Conservation (phyloP, 2,888 invertebrate species). For the Dinocampus coccinellae region DNA sequence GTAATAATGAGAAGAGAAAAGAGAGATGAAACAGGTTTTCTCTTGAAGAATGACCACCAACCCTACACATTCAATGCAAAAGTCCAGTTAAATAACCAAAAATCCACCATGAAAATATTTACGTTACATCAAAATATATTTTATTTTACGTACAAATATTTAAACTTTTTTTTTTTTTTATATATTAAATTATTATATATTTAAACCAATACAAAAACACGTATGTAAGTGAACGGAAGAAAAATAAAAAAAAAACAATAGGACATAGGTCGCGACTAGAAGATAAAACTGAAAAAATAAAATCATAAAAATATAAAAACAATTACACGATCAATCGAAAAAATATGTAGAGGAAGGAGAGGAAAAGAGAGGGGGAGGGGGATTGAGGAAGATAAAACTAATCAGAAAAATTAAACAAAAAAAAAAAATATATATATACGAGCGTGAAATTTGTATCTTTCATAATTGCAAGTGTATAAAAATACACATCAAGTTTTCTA, state of each 20-base stretch:
- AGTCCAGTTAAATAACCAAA: not conserved
- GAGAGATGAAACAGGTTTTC: slow-evolving; percentile 63
- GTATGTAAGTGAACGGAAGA: slow-evolving; percentile 14
- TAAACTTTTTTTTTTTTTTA: too few relatives aligned
- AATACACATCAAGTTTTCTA: slow-evolving; percentile 23
- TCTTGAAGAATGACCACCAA: slow-evolving; percentile 57
- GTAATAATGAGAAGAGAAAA: slow-evolving; percentile 63
- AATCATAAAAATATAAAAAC: not conserved
- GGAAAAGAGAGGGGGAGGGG: too few relatives aligned
- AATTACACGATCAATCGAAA: not conserved
- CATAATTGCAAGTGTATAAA: slow-evolving; percentile 10
- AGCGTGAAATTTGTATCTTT: too few relatives aligned
- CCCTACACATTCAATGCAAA: not conserved
- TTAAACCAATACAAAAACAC: too few relatives aligned
- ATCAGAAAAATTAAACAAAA: too few relatives aligned
- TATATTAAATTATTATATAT: too few relatives aligned
- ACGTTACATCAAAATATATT: not conserved
- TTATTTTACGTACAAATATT: not conserved
- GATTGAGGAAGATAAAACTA: too few relatives aligned
- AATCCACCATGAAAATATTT: not conserved
- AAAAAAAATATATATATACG: slow-evolving; percentile 26
- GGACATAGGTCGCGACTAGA: slow-evolving; percentile 13
- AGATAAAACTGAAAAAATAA: slow-evolving; percentile 7
- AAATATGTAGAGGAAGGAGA: too few relatives aligned
- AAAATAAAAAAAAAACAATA: not conserved